These are phyloP conservation scores for Chrysemys picta DNA, from an alignment of 2,113 vertebrate species.

Conservation along the genomic window DNA sequence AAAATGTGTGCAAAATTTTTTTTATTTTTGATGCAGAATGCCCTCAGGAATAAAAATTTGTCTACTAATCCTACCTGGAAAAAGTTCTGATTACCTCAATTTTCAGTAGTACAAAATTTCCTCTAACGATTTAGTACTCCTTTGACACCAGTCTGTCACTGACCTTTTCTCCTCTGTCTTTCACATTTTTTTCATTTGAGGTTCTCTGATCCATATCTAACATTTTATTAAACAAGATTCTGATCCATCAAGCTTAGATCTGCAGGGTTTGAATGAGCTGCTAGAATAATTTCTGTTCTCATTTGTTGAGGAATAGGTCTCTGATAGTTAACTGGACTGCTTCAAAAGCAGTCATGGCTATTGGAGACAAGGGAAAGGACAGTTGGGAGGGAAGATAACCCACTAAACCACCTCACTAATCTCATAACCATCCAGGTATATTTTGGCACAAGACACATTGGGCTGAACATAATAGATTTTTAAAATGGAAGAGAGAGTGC, in stretches of 20 bases:
- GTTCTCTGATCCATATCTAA: neutral
- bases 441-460: neutral
- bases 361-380: neutral
- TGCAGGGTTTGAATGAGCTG: constrained; percentile 5
- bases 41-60: no score
- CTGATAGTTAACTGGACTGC: neutral
- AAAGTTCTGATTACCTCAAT: no score
- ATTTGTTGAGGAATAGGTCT: neutral
- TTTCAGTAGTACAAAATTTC: neutral
- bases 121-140: neutral
- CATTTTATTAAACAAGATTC: neutral
- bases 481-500: neutral
- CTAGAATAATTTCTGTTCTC: neutral
- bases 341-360: neutral
- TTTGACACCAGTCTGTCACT: neutral
- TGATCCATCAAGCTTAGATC: neutral
- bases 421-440: neutral
- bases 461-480: neutral
- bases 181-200: neutral
- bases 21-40: no score
- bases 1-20: no score
- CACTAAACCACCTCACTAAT: neutral
- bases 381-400: neutral
- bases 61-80: no score
- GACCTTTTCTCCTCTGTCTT: neutral